Percentiles rank a stretch among this genome's conserved stretches.
Evolutionary conservation across 2,888 invertebrate species (phyloP).

Genomic region (Oxycera nigricornis): DNA sequence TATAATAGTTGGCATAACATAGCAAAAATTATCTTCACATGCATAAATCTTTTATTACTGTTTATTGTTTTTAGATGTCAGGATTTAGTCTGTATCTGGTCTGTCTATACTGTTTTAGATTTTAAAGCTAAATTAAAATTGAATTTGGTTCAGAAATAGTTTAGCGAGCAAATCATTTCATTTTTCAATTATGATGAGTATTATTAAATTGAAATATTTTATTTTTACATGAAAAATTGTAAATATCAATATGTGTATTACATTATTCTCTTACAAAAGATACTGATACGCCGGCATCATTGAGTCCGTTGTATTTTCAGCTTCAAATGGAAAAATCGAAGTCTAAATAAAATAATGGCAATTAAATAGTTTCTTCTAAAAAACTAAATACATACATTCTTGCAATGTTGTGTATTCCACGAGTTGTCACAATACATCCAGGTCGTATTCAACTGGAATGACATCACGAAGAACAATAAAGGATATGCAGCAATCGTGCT

Average conservation of each 20-base stretch:
- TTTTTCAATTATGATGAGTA: too few relatives aligned
- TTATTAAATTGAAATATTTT: too few relatives aligned
- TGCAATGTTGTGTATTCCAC: conserved; percentile 82
- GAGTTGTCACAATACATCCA: conserved; percentile 80
- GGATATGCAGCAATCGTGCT: conserved; percentile 86
- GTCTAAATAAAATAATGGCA: not conserved
- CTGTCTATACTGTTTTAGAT: too few relatives aligned
- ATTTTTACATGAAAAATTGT: too few relatives aligned
- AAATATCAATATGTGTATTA: too few relatives aligned
- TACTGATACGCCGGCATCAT: conserved; percentile 50
- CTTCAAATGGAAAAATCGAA: not conserved
- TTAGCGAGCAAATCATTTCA: not conserved
- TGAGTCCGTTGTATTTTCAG: not conserved
- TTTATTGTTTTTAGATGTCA: too few relatives aligned
- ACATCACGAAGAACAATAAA: conserved; percentile 78
- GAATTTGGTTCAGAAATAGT: not conserved
- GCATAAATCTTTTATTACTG: too few relatives aligned
- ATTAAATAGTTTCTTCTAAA: not conserved
- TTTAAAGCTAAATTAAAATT: too few relatives aligned
- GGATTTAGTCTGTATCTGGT: too few relatives aligned
- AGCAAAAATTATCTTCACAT: not conserved
- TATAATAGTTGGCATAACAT: not conserved
- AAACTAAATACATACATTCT: conserved; percentile 47
- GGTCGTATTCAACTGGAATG: conserved; percentile 71
- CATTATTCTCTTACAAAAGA: conserved; percentile 57